Base-by-base conservation (phyloP, 2,888 invertebrate genomes). In the Parapristionchus giblindavisi region DNA sequence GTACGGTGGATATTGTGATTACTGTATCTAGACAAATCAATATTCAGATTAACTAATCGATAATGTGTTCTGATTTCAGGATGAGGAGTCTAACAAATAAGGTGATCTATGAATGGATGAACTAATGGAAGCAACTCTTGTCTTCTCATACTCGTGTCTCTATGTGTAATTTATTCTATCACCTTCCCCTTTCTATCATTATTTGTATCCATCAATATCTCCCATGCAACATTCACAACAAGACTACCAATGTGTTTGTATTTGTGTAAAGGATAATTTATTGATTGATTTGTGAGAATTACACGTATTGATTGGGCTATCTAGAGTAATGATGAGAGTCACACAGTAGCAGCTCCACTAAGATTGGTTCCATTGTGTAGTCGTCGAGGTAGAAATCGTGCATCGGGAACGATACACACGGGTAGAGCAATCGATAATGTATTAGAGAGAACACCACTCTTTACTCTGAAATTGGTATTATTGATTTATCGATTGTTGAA, bases 341-440 rank as follows among this genome's bases (percentile, higher is more conserved):
- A 61, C 24, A 65, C 63, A 43, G 73, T 73, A 14, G 73, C 73
- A 1, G 73, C 73, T 51, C 73, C 73, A 51, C 73, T 73, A 24
- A 73, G 29, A 48, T 34, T 60, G 21, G 73, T 73, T 36, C 73
- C 73, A 34, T 73, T 73, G n/a, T 43, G 60, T n/a, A 73, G 51
- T 5, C 32, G 32, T 11, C 73, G 24, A 1, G 70, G 70, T 1
- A 71, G 70, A 56, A 56, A 40, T 5, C 70, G 40, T 38, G 34
- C 54, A 21, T 71, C 70, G 17, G 56, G 8, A 6, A 71, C 40
- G 27, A 71, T 0, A 29, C 70, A 71, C 0, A 71, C 21, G 17
- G 70, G 70, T 38, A 71, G 40, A n/a, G 70, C 40, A 24, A 71
- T n/a, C 40, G 70, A 51, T 36, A 71, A 56, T 3, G 56, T 38